Base-by-base conservation (phyloP, 1,140 invertebrate species). In the Cydia pomonella region DNA sequence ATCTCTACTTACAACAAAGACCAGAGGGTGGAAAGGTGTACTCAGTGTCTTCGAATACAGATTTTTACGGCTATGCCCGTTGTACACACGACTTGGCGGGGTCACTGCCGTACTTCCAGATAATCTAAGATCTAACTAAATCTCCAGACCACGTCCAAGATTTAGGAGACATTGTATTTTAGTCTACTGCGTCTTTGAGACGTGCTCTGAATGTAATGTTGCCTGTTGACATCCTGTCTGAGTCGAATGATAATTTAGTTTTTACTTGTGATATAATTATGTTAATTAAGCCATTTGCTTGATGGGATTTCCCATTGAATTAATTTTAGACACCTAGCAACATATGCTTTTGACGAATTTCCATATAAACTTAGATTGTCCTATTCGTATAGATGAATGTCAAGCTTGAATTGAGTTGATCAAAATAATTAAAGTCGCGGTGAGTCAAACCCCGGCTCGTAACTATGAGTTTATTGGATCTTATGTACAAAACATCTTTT, bases 261-360 rank as follows among this genome's bases (percentile, higher is more conserved):
- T 50, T 50, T 50, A 50, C 44, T 16, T 47, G 16, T 47, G 3
- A 47, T 50, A 50, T 50, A 50, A 50, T 50, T 59, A 59, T 59
- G 53, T 23, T 59, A 59, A 59, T 59, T 10, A 59, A n/a, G 53
- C 7, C 18, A 59, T 23, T 59, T 59, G 21, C 18, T 59, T 23
- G 53, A 59, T 59, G 21, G 53, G 53, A 23, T 59, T 59, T 59
- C 53, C 21, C 53, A 59, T 59, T 59, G 18, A 59, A 23, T 59
- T 59, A 59, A 59, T 59, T 23, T 59, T 59, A 53, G 18, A 2
- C 16, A 59, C 21, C 7, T 59, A 59, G 50, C n/a, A 18, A 53
- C 50, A 53, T 16, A 44, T 7, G 44, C 13, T 18, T 53, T 7
- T 53, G 50, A 9, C 50, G 1, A 47, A 16, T 53, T 53, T 6